phyloP scores from a whole-genome alignment of 2,797 vertebrate genomes.

The Enteromius treurensis region DNA sequence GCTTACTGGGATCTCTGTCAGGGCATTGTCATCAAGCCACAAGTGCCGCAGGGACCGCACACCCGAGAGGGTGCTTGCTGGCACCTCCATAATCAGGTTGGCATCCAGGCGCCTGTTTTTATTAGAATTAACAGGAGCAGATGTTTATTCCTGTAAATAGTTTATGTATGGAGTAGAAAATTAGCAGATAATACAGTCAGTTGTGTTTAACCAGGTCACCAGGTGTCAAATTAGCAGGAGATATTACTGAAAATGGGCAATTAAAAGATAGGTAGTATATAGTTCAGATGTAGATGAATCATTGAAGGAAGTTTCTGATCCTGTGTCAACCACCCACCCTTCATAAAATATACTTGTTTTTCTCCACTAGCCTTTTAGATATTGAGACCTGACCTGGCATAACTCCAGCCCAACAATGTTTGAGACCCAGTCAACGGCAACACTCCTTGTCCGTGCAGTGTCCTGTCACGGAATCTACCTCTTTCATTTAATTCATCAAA shows the following conservation, averaged over 20 bases:
- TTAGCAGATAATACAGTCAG: background rate
- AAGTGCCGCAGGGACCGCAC: constrained; percentile 89
- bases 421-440: constrained; percentile 4
- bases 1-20: constrained; percentile 88
- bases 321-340: constrained; percentile 27
- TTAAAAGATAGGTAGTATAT: constrained; percentile 1
- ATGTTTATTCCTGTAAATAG: constrained; percentile 21
- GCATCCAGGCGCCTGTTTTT: constrained; percentile 90
- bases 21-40: constrained; percentile 93
- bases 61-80: constrained; percentile 86
- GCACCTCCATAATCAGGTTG: constrained; percentile 91
- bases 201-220: constrained; percentile 14
- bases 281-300: constrained; percentile 13
- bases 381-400: constrained; percentile 13
- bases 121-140: constrained; percentile 47
- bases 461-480: constrained; percentile 25
- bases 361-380: background rate
- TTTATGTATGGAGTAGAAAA: background rate
- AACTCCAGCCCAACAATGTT: constrained; percentile 4
- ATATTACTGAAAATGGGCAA: constrained; percentile 13
- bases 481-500: constrained; percentile 9
- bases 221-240: constrained; percentile 1
- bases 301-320: constrained; percentile 13
- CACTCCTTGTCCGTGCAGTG: background rate
- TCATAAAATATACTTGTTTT: constrained; percentile 2